Evolutionary conservation across 2,797 vertebrate species (phyloP), one percentile per base, ranked within the genome.

Genomic region (Serranus cabrilla): DNA sequence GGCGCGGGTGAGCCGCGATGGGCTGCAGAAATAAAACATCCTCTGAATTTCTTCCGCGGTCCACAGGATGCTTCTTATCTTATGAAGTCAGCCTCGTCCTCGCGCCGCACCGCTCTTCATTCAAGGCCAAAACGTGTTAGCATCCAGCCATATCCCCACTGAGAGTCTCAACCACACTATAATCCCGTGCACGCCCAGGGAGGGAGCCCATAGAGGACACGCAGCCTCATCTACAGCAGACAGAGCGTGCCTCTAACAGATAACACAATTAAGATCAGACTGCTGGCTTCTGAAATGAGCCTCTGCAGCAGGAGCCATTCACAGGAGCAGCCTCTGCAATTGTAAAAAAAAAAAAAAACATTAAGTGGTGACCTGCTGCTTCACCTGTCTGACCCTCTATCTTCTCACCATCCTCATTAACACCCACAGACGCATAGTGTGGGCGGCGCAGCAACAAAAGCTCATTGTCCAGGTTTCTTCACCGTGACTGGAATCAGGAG

Each of bases 221-320:
- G 4, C 42, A 42, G 42, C 47, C 47, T 80, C 62, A 58, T 8
- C 61, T 50, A 73, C 45, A 59, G 3, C 51, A 71, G 55, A 77
- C 46, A 46, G 47, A 67, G 67, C 49, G 73, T 31, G 2, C 57
- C 65, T 65, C 60, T 52, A 67, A 59, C 43, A 77, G 78, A 82
- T 87, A 88, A 86, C 64, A 25, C 71, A 70, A 80, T 85, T 84
- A 71, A 65, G 76, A 84, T 80, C 2, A 34, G 62, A 75, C 63
- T 40, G 61, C 39, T 61, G 49, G 65, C 59, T 75, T 72, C 69
- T 76, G 52, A 80, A 67, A 73, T 50, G 63, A 81, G 75, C 72
- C 54, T 31, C 37, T 23, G 50, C 71, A 40, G 66, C 52, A 77
- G 64, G 50, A 66, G 39, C 52, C 37, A 13, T 21, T 62, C 50